Conservation (phyloP, 2,888 invertebrate genomes). For the Drosophila quasianomalipes region DNA sequence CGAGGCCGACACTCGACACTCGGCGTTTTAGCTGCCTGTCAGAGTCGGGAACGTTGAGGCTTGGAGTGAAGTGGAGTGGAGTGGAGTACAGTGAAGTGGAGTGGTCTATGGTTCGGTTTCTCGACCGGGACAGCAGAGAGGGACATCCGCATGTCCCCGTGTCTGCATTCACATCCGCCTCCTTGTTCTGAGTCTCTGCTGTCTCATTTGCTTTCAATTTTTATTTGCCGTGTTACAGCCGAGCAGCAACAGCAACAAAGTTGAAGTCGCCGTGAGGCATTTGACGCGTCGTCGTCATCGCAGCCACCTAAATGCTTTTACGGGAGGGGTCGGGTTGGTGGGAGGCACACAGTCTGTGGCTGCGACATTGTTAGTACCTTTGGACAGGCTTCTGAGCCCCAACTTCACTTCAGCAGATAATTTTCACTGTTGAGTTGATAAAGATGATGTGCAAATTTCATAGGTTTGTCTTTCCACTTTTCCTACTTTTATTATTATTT, state of each 20-base stretch:
- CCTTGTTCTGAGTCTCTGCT: constrained; percentile 67
- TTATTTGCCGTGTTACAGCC: constrained; percentile 78
- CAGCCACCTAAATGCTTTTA: constrained; percentile 63
- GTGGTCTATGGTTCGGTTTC: constrained; percentile 26
- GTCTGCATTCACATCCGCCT: constrained; percentile 43
- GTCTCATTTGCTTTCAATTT: constrained; percentile 80
- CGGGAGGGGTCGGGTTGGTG: neutral
- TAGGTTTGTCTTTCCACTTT: constrained; percentile 27
- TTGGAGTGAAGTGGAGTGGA: constrained; percentile 5
- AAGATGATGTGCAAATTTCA: constrained; percentile 81
- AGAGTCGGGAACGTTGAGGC: constrained; percentile 36
- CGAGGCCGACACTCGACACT: constrained; percentile 65
- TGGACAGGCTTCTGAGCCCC: constrained; percentile 60
- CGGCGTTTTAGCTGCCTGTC: constrained; percentile 76
- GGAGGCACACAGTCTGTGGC: constrained; percentile 36
- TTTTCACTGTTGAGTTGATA: constrained; percentile 78
- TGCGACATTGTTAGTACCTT: constrained; percentile 64
- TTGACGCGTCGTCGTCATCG: constrained; percentile 68
- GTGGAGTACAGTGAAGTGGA: neutral
- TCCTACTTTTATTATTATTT: neutral
- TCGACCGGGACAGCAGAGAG: constrained; percentile 38
- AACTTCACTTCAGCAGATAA: constrained; percentile 78
- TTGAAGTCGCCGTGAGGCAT: constrained; percentile 74
- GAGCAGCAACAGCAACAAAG: constrained; percentile 59
- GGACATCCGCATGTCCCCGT: constrained; percentile 52